These are phyloP conservation scores for Dynastes grantii DNA, from an alignment of 2,888 invertebrate genomes.

Conservation along the genomic window DNA sequence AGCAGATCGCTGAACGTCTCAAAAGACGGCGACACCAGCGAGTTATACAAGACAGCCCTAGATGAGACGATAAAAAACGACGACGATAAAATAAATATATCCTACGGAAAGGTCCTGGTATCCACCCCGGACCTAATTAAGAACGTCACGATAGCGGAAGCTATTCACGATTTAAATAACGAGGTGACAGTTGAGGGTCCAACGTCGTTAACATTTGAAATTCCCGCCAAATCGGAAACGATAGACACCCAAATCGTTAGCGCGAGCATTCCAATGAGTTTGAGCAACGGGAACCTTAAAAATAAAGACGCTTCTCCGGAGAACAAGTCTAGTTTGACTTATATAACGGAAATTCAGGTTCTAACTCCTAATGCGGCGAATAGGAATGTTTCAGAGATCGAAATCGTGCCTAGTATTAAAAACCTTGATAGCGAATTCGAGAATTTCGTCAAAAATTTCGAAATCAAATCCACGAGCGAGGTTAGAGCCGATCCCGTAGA, in stretches of 20 bases:
- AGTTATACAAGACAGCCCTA: slow-evolving; percentile 71
- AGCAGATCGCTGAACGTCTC: slow-evolving; percentile 16
- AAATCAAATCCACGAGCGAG: slow-evolving; percentile 56
- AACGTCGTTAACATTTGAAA: slow-evolving; percentile 62
- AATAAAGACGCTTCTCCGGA: slow-evolving; percentile 45
- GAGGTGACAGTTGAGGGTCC: slow-evolving; percentile 63
- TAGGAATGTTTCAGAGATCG: slow-evolving; percentile 63
- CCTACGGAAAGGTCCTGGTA: slow-evolving; percentile 71
- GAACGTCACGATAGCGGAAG: slow-evolving; percentile 67
- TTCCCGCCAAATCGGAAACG: slow-evolving; percentile 54
- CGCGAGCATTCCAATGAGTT: background rate
- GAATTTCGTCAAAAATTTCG: slow-evolving; percentile 66
- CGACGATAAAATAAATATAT: slow-evolving; percentile 69
- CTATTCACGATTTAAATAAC: slow-evolving; percentile 64
- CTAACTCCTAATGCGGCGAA: slow-evolving; percentile 71
- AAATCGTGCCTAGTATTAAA: slow-evolving; percentile 66
- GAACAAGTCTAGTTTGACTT: slow-evolving; percentile 72
- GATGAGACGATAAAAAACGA: slow-evolving; percentile 72
- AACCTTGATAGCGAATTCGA: slow-evolving; percentile 68
- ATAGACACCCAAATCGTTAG: slow-evolving; percentile 16
- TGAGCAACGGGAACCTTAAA: slow-evolving; percentile 47
- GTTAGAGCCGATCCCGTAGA: slow-evolving; percentile 11
- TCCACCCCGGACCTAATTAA: slow-evolving; percentile 70
- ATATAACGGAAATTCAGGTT: slow-evolving; percentile 84
- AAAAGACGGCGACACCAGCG: slow-evolving; percentile 64